Base-by-base conservation (phyloP, 2,888 invertebrate genomes). In the Rhagophthalmus giganteus region DNA sequence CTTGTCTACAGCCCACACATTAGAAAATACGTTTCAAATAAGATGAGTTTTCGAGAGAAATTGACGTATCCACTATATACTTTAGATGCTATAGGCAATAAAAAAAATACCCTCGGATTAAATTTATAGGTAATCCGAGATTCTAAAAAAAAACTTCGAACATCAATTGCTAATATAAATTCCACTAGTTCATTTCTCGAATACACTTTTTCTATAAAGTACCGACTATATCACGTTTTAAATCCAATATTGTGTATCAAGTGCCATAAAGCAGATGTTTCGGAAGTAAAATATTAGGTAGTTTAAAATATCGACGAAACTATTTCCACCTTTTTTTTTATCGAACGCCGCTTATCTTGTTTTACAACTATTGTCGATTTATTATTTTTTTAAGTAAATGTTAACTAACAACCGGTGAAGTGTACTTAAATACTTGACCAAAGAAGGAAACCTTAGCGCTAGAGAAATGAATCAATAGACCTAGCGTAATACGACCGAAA, bases 381-480 rank as follows among this genome's bases (percentile, higher is more conserved):
- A n/a, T n/a, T n/a, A n/a, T n/a, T n/a, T n/a, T n/a, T n/a, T n/a
- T 20, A 20, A 20, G 20, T 20, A 20, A 20, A 5, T 7, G n/a
- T n/a, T n/a, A n/a, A n/a, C 28, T 14, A 39, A 26, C 25, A 28
- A 16, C 15, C 27, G 28, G 39, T 39, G 39, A 25, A 39, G 28
- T 39, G 39, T 39, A 39, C 39, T 24, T n/a, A n/a, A n/a, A n/a
- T 14, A 32, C 31, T 41, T 41, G 41, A 41, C 41, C 41, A 41
- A 41, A 41, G 41, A 31, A 41, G 25, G 31, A 41, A 41, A 41
- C 41, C 41, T 41, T 32, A 39, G 28, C 28, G 41, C 31, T 41
- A n/a, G 41, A 27, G 39, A 28, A 39, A 39, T 39, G 41, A 41
- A 41, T 41, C 41, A 41, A 41, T 41, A 39, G n/a, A n/a, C n/a